Evolutionary conservation across 2,888 invertebrate genomes (phyloP).

Genomic region (Gryllus longicercus): DNA sequence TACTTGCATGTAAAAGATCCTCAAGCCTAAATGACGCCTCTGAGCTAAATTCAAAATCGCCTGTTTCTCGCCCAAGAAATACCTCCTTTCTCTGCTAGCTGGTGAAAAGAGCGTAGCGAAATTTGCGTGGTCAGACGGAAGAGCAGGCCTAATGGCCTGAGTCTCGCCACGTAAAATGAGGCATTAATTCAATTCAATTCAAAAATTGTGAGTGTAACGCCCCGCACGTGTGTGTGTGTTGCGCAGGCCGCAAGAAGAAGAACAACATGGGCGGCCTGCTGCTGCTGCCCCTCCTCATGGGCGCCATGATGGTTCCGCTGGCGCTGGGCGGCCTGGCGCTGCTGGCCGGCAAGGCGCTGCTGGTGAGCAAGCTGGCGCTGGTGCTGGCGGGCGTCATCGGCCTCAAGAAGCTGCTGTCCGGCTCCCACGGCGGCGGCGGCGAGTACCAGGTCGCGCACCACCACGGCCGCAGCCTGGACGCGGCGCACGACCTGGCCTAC

Average conservation of each 20-base stretch:
- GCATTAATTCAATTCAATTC: too few relatives aligned
- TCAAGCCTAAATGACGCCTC: too few relatives aligned
- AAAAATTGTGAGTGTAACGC: neutral
- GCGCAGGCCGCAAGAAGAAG: slow-evolving; percentile 60
- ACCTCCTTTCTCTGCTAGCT: too few relatives aligned
- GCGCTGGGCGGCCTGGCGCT: slow-evolving; percentile 79
- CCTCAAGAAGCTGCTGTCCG: slow-evolving; percentile 73
- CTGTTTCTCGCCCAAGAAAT: too few relatives aligned
- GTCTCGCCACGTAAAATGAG: too few relatives aligned
- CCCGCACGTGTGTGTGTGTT: slow-evolving; percentile 24
- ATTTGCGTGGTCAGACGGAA: too few relatives aligned
- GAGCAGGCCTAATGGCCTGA: too few relatives aligned
- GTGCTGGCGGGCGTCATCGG: slow-evolving; percentile 79
- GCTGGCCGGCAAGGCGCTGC: slow-evolving; percentile 79
- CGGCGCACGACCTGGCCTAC: slow-evolving; percentile 32
- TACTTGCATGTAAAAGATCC: too few relatives aligned
- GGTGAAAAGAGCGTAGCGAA: too few relatives aligned
- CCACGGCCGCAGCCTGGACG: slow-evolving; percentile 39
- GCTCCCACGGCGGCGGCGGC: slow-evolving; percentile 52
- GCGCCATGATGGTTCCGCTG: slow-evolving; percentile 75
- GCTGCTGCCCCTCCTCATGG: slow-evolving; percentile 73
- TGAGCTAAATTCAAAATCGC: too few relatives aligned
- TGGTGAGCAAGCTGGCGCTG: slow-evolving; percentile 77
- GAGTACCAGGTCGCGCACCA: slow-evolving; percentile 43
- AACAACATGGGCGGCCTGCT: slow-evolving; percentile 71